These are phyloP conservation scores for Pedicia rivosa DNA, from an alignment of 2,888 invertebrate genomes.

Conservation along the genomic window DNA sequence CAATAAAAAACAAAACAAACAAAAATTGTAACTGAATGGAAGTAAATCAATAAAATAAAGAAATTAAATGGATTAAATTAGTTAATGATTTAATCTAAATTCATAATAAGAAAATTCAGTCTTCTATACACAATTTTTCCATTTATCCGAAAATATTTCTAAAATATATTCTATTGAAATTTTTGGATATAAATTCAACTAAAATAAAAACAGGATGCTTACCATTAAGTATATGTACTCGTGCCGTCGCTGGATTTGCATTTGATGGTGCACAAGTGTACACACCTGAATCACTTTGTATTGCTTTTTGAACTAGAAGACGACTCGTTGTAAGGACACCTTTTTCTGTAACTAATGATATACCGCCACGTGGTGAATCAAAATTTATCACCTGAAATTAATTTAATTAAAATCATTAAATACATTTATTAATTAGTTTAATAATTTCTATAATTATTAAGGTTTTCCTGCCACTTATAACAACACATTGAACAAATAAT, in stretches of 20 bases:
- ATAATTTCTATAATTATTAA: no score
- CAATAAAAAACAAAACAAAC: no score
- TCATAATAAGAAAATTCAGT: no score
- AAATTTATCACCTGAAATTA: slow-evolving; percentile 64
- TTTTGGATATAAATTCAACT: neutral
- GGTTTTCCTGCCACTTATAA: no score
- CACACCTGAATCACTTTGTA: slow-evolving; percentile 61
- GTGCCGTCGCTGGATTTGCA: slow-evolving; percentile 59
- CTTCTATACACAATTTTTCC: no score
- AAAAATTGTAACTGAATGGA: no score
- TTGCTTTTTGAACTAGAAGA: slow-evolving; percentile 65
- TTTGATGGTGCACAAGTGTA: slow-evolving; percentile 77
- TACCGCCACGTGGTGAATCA: slow-evolving; percentile 76
- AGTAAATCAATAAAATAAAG: no score
- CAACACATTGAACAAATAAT: neutral
- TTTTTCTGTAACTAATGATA: slow-evolving; percentile 75
- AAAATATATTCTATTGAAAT: no score
- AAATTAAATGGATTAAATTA: no score
- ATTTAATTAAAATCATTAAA: slow-evolving; percentile 6
- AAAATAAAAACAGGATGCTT: slow-evolving; percentile 24
- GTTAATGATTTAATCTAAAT: no score
- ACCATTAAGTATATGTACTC: slow-evolving; percentile 80
- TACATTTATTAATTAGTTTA: neutral
- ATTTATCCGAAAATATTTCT: no score
- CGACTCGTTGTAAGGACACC: slow-evolving; percentile 69